Base-by-base conservation (phyloP, 1,140 invertebrate genomes). In the Eriocheir sinensis region DNA sequence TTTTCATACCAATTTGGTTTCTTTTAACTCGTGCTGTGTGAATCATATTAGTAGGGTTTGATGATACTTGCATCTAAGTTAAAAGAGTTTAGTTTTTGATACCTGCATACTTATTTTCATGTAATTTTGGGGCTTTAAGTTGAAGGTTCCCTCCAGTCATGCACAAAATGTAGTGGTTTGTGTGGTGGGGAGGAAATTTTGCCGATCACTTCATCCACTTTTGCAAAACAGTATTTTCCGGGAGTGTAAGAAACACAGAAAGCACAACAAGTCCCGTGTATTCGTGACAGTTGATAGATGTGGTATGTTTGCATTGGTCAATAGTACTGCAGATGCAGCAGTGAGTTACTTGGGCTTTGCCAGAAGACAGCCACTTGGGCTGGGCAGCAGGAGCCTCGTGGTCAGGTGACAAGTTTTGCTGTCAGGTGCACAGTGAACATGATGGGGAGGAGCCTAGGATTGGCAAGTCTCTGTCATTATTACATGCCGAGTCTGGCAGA, bases 251-350 rank as follows among this genome's bases (percentile, higher is more conserved):
- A 72, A 72, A 72, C 60, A 72, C 60, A n/a, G 60, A 27, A 72
- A 72, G n/a, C 60, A 72, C 60, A n/a, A 72, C 60, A n/a, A 72
- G 60, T 21, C 60, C 60, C n/a, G 60, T 72, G n/a, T 72, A n/a
- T 72, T n/a, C 60, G 6, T 21, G n/a, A 72, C 12, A n/a, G 60
- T 72, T 27, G 2, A 8, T 12, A n/a, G 60, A 72, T 72, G 21
- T 21, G 60, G 6, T n/a, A n/a, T 72, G 60, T 72, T 27, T 72
- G 21, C 60, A n/a, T 72, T n/a, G 12, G 60, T 27, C 60, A 72
- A n/a, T 72, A n/a, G 60, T 72, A n/a, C 21, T n/a, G 1, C n/a
- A n/a, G 21, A n/a, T 17, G 60, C 6, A n/a, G 60, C 60, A 72
- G 60, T 27, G 60, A 72, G 27, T 27, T 21, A 72, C 21, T 72